These are phyloP conservation scores for Perizoma flavofasciatum DNA, from an alignment of 2,888 invertebrate species.

Conservation along the genomic window DNA sequence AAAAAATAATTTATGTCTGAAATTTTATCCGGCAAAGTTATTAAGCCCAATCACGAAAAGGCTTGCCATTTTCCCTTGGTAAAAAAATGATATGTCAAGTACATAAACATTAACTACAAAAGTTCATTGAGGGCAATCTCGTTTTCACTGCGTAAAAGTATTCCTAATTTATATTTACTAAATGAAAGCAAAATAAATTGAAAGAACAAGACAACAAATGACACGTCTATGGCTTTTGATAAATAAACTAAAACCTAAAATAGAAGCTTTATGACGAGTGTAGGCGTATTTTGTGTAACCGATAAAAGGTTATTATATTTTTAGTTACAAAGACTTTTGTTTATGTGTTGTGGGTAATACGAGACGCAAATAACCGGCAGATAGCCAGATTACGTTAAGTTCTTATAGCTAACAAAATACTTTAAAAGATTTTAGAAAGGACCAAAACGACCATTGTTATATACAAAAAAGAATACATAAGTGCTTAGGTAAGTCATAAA, in stretches of 20 bases:
- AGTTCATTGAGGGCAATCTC: neutral
- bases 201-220: neutral
- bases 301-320: constrained; percentile 11
- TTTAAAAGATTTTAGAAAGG: too few relatives aligned
- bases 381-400: too few relatives aligned
- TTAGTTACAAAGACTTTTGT: constrained; percentile 6
- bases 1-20: too few relatives aligned
- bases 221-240: neutral
- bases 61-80: too few relatives aligned
- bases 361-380: neutral
- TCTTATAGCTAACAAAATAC: too few relatives aligned
- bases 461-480: too few relatives aligned
- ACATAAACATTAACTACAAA: neutral
- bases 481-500: too few relatives aligned
- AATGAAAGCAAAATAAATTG: neutral
- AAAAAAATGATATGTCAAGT: too few relatives aligned
- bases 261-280: constrained; percentile 6
- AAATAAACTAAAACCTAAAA: neutral
- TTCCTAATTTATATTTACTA: neutral
- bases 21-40: too few relatives aligned
- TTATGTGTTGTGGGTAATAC: neutral
- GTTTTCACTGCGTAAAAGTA: neutral
- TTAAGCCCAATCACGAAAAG: too few relatives aligned
- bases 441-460: too few relatives aligned
- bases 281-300: constrained; percentile 6